Evolutionary conservation across 2,888 invertebrate species (phyloP).

Genomic region (Sicus ferrugineus): DNA sequence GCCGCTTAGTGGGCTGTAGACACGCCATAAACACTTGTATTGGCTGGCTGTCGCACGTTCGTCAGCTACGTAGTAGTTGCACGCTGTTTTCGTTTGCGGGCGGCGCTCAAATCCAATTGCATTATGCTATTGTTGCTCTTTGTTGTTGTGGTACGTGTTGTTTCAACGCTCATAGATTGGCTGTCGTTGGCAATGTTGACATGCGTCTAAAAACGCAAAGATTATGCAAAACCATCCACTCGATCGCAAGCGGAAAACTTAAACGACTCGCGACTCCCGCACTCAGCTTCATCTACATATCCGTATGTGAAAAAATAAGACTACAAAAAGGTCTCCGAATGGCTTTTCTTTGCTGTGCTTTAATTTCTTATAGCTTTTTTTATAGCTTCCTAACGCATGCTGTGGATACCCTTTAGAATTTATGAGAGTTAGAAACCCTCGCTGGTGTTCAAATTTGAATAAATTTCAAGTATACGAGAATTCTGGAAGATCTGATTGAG

Average conservation of each 20-base stretch:
- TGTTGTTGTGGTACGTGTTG: constrained; percentile 28
- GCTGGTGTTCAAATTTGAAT: background rate
- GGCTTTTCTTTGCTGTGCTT: background rate
- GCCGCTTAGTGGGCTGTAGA: constrained; percentile 52
- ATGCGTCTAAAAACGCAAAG: constrained; percentile 10
- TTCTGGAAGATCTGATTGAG: too few relatives aligned
- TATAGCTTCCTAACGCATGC: too few relatives aligned
- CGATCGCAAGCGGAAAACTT: constrained; percentile 18
- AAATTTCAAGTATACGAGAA: too few relatives aligned
- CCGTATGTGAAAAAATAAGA: background rate
- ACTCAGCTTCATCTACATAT: background rate
- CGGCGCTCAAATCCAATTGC: constrained; percentile 41
- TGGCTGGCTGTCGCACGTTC: constrained; percentile 29
- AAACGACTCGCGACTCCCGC: constrained; percentile 8
- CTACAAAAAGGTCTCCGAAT: background rate
- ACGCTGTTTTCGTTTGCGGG: constrained; percentile 29
- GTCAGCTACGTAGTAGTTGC: constrained; percentile 7
- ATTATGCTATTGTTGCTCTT: constrained; percentile 31
- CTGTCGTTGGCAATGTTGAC: constrained; percentile 10
- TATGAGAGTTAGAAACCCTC: too few relatives aligned
- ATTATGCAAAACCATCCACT: constrained; percentile 28
- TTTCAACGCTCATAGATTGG: constrained; percentile 22
- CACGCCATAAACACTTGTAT: constrained; percentile 50
- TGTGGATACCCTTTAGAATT: too few relatives aligned
- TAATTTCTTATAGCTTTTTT: background rate